phyloP scores from a whole-genome alignment of 2,113 vertebrate genomes.

The Oncorhynchus mykiss region DNA sequence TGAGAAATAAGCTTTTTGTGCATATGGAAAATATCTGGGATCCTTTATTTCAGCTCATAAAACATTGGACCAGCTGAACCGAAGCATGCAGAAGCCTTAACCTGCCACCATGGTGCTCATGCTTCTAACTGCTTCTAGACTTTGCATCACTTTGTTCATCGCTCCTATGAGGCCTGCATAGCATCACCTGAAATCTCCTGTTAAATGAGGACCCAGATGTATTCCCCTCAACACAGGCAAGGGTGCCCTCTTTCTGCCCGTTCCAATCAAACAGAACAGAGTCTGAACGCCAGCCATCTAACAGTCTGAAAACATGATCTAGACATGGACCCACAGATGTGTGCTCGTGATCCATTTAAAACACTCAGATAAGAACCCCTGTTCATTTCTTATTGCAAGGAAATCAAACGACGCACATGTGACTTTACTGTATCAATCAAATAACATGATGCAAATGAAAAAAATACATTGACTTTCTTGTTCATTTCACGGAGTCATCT shows the following conservation, averaged over 20 bases:
- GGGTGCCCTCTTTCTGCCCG: constrained; percentile 58
- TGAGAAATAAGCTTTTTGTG: too few species aligned
- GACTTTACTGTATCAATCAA: not conserved
- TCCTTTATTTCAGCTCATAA: too few species aligned
- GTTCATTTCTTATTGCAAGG: not conserved
- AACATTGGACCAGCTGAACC: too few species aligned
- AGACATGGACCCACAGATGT: too few species aligned
- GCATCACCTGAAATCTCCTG: constrained; percentile 9
- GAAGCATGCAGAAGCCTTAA: constrained; percentile 5
- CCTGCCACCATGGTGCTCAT: constrained; percentile 49
- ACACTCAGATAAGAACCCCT: not conserved
- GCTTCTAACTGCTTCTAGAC: constrained; percentile 36
- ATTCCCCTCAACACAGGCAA: constrained; percentile 4
- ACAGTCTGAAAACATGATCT: not conserved
- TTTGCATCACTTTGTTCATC: not conserved
- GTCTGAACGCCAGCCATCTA: not conserved
- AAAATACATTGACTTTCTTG: not conserved
- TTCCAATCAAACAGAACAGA: constrained; percentile 26
- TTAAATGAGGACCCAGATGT: constrained; percentile 16
- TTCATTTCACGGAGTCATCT: not conserved
- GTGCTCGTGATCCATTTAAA: not conserved
- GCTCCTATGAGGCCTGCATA: not conserved
- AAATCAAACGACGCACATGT: not conserved
- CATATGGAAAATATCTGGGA: too few species aligned
- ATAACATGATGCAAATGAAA: not conserved